Evolutionary conservation across 1,140 invertebrate genomes (phyloP), one percentile per base, ranked within the genome.

Genomic region (Euglossa dilemma): DNA sequence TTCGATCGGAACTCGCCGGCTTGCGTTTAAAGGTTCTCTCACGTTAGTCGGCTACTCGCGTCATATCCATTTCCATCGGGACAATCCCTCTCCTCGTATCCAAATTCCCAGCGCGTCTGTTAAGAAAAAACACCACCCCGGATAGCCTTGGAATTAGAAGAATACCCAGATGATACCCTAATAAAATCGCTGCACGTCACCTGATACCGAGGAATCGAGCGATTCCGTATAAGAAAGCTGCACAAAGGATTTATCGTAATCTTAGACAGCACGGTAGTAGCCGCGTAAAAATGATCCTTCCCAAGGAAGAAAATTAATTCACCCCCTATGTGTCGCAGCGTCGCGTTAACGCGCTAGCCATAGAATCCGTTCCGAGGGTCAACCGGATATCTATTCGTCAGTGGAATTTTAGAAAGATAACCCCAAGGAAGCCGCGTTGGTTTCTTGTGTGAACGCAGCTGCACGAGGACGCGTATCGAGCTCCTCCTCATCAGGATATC

Each of bases 391-490:
- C 67, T 36, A 56, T 66, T 11, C 9, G 23, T 52, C 69, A 16
- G 70, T 61, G 47, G 36, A 77, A 70, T 25, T 50, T 57, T 6
- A n/a, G 12, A 61, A n/a, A 25, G 43, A n/a, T 12, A 43, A 69
- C 7, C 5, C 23, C 3, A 23, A 6, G 25, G 47, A 45, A 66
- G 14, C 6, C 23, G 8, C 12, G 23, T 11, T 28, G 9, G 59
- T 57, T 47, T 36, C 52, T 76, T 54, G 81, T 84, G 84, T 80
- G 80, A 85, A 88, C 80, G 89, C 87, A 90, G 90, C 90, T 90
- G 90, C 87, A 87, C 54, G 45, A 45, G 25, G 63, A 52, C 45
- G 47, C 28, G 63, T 73, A 86, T 84, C 86, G 67, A 78, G 57
- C 57, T 85, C 64, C 70, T 85, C 73, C 78, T 73, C 86, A 63